Base-by-base conservation (phyloP, 1,140 invertebrate species). In the Anadara kagoshimensis region DNA sequence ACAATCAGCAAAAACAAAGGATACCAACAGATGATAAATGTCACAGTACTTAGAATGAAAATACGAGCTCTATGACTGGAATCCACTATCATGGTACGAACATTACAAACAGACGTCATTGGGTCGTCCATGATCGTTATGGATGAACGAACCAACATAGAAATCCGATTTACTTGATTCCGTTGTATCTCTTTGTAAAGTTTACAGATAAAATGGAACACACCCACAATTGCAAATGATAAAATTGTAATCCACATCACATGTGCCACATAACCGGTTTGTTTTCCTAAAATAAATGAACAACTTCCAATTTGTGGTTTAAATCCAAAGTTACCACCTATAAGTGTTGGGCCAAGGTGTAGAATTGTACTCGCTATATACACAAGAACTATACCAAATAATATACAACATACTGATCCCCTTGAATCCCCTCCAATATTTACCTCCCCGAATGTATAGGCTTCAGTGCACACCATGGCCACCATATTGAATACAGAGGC, bases 291-390 rank as follows among this genome's bases (percentile, higher is more conserved):
- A 14, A 79, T 73, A 73, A 89, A 89, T 26, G 87, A 78, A 65
- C 88, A 89, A 73, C 83, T 87, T 10, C 87, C 87, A 44, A 89
- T 87, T 49, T 87, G 78, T 0, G 83, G 78, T 69, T 88, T 83
- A 73, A 86, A 89, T 58, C 83, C 80, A 75, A 89, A 88, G 78
- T 85, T 81, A 57, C 88, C 88, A 41, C 88, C 88, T 61, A 89
- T 89, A 14, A 89, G 75, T 12, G 88, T 89, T 53, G 88, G 88
- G 26, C 88, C 88, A 22, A 89, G 82, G 75, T 89, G 88, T 16
- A 89, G 77, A 56, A 89, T 88, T 7, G 87, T 68, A 63, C 87
- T 88, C 16, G 83, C 86, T 26, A 86, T 78, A 68, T 89, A 89
- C 24, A 89, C 86, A 69, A 88, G 83, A 16, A 87, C 59, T 41